Percentiles rank a stretch among this genome's conserved stretches.
phyloP scores from a whole-genome alignment of 1,140 invertebrate species.

The Papilio glaucus region DNA sequence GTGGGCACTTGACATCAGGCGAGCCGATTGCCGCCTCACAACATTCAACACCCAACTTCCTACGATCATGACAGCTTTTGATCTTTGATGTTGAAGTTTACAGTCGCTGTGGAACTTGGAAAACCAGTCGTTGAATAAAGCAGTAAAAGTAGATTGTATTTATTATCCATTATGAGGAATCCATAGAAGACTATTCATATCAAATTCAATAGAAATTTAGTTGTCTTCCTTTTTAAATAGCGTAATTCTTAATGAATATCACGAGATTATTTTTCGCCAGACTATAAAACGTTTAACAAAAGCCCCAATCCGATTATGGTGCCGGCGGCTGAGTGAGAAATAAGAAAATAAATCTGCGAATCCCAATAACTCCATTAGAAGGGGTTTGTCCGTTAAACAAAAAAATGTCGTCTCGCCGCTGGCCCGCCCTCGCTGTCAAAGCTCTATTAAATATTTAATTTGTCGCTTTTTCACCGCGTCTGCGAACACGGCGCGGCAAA shows the following conservation, averaged over 20 bases:
- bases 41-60: too few relatives aligned
- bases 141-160: too few relatives aligned
- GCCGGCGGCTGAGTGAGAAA: neutral
- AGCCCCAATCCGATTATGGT: neutral
- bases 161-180: too few relatives aligned
- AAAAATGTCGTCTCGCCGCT: slow-evolving; percentile 1
- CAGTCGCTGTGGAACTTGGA: too few relatives aligned
- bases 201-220: neutral
- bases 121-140: too few relatives aligned
- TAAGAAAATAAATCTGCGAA: slow-evolving; percentile 23
- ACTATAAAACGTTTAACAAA: neutral
- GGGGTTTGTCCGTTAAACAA: slow-evolving; percentile 25
- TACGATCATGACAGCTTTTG: too few relatives aligned
- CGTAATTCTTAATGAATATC: neutral
- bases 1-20: too few relatives aligned
- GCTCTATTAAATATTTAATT: slow-evolving; percentile 72
- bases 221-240: neutral
- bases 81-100: too few relatives aligned
- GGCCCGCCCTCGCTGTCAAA: slow-evolving; percentile 46
- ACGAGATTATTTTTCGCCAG: neutral
- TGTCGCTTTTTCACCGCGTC: slow-evolving; percentile 55
- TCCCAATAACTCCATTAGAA: slow-evolving; percentile 37
- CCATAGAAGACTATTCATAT: neutral
- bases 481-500: slow-evolving; percentile 42
- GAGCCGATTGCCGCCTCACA: too few relatives aligned